phyloP scores from a whole-genome alignment of 2,113 vertebrate genomes.

The Scomber japonicus region DNA sequence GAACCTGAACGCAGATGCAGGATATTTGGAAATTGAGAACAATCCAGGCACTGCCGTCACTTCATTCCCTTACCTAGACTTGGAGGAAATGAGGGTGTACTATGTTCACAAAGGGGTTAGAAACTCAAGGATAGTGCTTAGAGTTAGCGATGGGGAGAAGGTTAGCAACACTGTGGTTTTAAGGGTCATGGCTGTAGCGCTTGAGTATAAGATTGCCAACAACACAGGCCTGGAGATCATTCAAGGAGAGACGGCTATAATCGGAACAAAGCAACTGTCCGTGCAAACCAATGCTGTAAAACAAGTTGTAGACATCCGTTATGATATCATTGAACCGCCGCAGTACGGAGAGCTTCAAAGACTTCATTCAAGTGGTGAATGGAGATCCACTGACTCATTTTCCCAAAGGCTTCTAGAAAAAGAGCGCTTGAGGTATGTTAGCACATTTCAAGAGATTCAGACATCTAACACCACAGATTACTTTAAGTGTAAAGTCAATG shows the following conservation, averaged over 20 bases:
- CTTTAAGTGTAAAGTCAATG: conserved; percentile 89
- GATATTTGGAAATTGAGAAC: conserved; percentile 89
- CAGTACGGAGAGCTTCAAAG: conserved; percentile 89
- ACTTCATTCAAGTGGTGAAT: conserved; percentile 84
- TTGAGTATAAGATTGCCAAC: conserved; percentile 87
- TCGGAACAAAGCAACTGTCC: conserved; percentile 85
- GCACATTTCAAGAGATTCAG: conserved; percentile 87
- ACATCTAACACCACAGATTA: conserved; percentile 82
- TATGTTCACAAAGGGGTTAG: conserved; percentile 88
- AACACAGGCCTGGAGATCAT: conserved; percentile 85
- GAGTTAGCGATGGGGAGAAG: conserved; percentile 91
- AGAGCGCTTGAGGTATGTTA: conserved; percentile 84
- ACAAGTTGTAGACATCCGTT: conserved; percentile 85
- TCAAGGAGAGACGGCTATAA: conserved; percentile 85
- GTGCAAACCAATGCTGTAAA: conserved; percentile 86
- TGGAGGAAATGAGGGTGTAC: conserved; percentile 86
- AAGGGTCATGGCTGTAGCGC: conserved; percentile 86
- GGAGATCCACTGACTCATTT: conserved; percentile 87
- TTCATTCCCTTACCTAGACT: conserved; percentile 86
- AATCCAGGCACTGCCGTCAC: conserved; percentile 83
- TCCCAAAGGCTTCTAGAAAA: conserved; percentile 88
- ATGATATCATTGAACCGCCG: conserved; percentile 84
- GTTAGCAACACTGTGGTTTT: conserved; percentile 92
- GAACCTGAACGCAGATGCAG: conserved; percentile 88
- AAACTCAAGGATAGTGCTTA: conserved; percentile 91